Conservation (phyloP, 2,888 invertebrate genomes). For the Drosophila paranaensis region DNA sequence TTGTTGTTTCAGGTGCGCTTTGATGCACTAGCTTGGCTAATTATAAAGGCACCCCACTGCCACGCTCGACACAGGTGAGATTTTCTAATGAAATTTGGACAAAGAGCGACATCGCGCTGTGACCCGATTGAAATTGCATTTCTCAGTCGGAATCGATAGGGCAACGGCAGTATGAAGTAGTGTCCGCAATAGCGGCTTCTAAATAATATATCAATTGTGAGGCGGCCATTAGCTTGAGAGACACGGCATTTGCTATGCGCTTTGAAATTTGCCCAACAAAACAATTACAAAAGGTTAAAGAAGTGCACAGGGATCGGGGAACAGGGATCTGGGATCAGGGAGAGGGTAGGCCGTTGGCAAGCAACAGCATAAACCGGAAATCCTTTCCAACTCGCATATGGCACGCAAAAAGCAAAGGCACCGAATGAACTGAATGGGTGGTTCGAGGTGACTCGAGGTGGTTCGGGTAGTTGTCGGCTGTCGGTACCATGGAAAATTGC, state of each 20-base stretch:
- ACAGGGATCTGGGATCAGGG: not conserved
- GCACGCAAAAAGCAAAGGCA: slow-evolving; percentile 71
- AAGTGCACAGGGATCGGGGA: slow-evolving; percentile 10
- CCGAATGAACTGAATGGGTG: slow-evolving; percentile 8
- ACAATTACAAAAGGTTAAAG: slow-evolving; percentile 67
- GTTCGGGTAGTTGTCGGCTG: slow-evolving; percentile 24
- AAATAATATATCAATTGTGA: slow-evolving; percentile 61
- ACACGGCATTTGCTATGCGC: slow-evolving; percentile 44
- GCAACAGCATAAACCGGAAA: slow-evolving; percentile 75
- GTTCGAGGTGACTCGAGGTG: not conserved
- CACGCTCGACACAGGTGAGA: slow-evolving; percentile 4
- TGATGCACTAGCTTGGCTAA: slow-evolving; percentile 23
- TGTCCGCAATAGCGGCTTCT: slow-evolving; percentile 40
- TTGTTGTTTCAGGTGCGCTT: slow-evolving; percentile 26
- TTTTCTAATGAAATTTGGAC: slow-evolving; percentile 4
- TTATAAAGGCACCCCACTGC: slow-evolving; percentile 26
- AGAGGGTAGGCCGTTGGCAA: slow-evolving; percentile 33
- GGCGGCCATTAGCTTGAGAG: slow-evolving; percentile 56
- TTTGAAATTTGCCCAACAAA: slow-evolving; percentile 64
- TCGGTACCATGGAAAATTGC: slow-evolving; percentile 71
- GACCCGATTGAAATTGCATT: slow-evolving; percentile 10
- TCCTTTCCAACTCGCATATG: slow-evolving; percentile 76
- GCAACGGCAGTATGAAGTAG: not conserved
- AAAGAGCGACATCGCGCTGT: slow-evolving; percentile 8
- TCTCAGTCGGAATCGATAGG: not conserved